Evolutionary conservation across 2,113 vertebrate genomes (phyloP).

Genomic region (Pipa parva): DNA sequence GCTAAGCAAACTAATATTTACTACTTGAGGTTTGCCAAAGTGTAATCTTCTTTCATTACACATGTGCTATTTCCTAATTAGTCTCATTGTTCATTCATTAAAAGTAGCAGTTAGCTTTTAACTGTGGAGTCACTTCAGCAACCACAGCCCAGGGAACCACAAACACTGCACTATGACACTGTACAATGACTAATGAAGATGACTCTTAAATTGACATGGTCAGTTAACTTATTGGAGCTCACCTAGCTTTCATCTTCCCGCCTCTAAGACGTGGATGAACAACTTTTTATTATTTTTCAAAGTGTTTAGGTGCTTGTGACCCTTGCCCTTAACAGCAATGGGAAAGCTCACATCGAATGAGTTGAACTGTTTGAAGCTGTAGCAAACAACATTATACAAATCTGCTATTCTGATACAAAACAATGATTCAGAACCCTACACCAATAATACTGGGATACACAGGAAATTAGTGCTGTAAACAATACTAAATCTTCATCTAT

Average conservation of each 20-base stretch:
- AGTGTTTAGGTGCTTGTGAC: constrained; percentile 16
- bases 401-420: not conserved
- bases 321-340: constrained; percentile 12
- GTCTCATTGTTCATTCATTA: constrained; percentile 45
- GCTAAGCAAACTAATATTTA: not conserved
- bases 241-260: constrained; percentile 40
- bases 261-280: constrained; percentile 37
- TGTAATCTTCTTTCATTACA: constrained; percentile 46
- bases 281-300: constrained; percentile 16
- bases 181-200: constrained; percentile 40
- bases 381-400: constrained; percentile 5
- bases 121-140: constrained; percentile 19
- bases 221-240: constrained; percentile 30
- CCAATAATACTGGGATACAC: not conserved
- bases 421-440: not conserved
- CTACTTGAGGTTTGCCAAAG: constrained; percentile 42
- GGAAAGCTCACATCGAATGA: constrained; percentile 32
- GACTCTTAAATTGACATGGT: constrained; percentile 28
- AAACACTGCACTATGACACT: constrained; percentile 32
- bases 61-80: constrained; percentile 45
- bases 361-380: constrained; percentile 9
- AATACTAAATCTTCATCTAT: too few relatives aligned
- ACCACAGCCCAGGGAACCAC: constrained; percentile 36
- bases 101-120: constrained; percentile 43
- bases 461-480: too few relatives aligned